Base-by-base conservation (phyloP, 2,797 vertebrate species). In the Leucoraja ocellata region DNA sequence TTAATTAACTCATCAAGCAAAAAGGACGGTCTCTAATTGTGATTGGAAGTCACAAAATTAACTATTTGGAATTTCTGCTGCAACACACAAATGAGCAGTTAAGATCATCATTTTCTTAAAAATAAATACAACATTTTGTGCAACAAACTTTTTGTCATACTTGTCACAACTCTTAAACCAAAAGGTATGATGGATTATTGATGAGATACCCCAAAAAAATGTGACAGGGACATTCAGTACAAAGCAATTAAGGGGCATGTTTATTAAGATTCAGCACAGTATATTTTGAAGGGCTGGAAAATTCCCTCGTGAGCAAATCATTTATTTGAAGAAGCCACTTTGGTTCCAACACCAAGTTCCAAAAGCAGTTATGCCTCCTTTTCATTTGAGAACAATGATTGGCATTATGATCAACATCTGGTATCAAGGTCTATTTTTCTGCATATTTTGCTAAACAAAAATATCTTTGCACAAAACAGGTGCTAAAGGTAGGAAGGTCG, bases 201-300 rank as follows among this genome's bases (percentile, higher is more conserved):
- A 92, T 58, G 71, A 76, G 39, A 54, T 46, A 54, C 90, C 14
- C 68, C n/a, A 92, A 92, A 92, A 39, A 11, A 14, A 92, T 74
- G 76, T 76, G 76, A 58, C 90, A 74, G 76, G 76, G 90, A 76
- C 71, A 92, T 92, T 92, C 76, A 92, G 90, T 92, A 71, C 68
- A 92, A 54, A 39, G 90, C 36, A 92, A 92, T 92, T 76, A 92
- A 92, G 25, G 71, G 18, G 23, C 25, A n/a, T 76, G 36, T 58
- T 92, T 92, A 76, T 54, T 92, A 71, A 74, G 39, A 92, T 46
- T 92, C 90, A 28, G 21, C 90, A 54, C 39, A 76, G 39, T 54
- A 25, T 13, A 23, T 58, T n/a, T 92, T 10, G 0, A 76, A 92
- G 71, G 25, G 76, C 14, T 54, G 13, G 71, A 92, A 92, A 74